Conservation (phyloP, 30 jellyfish, hydroid and myxozoan species). For the Morbakka virulenta region DNA sequence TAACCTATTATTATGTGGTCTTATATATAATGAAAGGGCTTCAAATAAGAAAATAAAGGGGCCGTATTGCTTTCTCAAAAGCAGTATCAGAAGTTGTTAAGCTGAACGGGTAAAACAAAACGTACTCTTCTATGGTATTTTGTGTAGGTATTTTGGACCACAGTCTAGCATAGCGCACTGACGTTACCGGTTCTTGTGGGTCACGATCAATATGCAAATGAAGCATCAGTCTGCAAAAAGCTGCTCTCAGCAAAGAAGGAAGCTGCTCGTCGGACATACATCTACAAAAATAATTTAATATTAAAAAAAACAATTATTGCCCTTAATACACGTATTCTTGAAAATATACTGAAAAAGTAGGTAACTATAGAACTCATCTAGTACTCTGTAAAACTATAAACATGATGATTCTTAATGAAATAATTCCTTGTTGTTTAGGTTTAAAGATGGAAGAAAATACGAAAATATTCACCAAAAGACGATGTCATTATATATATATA, state of each 20-base stretch:
- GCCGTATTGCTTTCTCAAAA: too few species aligned
- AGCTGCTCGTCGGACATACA: constrained; percentile 90
- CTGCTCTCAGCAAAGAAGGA: constrained; percentile 90
- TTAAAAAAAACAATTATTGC: too few species aligned
- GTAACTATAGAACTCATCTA: too few species aligned
- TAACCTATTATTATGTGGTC: neutral
- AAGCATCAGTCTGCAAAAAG: constrained; percentile 85
- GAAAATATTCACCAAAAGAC: too few species aligned
- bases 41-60: too few species aligned
- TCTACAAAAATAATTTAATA: constrained; percentile 46
- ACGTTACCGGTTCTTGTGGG: constrained; percentile 96
- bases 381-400: too few species aligned
- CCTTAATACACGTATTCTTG: too few species aligned
- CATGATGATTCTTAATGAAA: too few species aligned
- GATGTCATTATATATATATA: too few species aligned
- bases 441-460: too few species aligned
- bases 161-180: constrained; percentile 92
- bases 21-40: neutral
- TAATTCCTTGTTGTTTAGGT: too few species aligned
- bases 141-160: constrained; percentile 95
- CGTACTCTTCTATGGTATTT: constrained; percentile 93
- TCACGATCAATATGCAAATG: constrained; percentile 97
- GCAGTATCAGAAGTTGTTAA: neutral
- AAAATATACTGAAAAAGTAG: too few species aligned
- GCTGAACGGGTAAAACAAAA: neutral